Evolutionary conservation across 2,888 invertebrate genomes (phyloP).

Genomic region (Bellardia bayeri): DNA sequence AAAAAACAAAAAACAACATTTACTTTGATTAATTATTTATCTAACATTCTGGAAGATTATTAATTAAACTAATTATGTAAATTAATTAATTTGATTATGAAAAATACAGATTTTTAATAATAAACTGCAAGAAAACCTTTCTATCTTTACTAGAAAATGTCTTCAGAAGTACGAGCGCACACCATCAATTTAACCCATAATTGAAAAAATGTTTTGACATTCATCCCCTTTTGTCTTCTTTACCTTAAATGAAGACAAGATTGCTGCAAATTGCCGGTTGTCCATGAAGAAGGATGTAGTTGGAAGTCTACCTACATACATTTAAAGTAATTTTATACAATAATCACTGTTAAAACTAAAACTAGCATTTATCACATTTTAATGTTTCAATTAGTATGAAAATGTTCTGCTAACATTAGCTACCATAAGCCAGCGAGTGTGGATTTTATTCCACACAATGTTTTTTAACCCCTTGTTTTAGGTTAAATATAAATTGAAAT

Average conservation of each 20-base stretch:
- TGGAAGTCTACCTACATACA: conserved; percentile 28
- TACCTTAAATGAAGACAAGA: conserved; percentile 26
- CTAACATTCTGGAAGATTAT: conserved; percentile 44
- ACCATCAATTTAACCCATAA: conserved; percentile 42
- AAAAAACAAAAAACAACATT: neutral
- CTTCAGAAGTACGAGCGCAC: neutral
- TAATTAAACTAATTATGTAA: conserved; percentile 50
- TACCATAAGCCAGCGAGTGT: neutral
- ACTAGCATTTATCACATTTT: conserved; percentile 83
- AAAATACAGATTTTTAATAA: conserved; percentile 12
- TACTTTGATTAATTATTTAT: conserved; percentile 68
- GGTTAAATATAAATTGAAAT: conserved; percentile 53
- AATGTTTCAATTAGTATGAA: conserved; percentile 82
- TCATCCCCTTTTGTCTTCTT: conserved; percentile 47
- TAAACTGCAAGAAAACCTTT: neutral
- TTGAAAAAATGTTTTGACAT: conserved; percentile 55
- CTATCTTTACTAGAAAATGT: neutral
- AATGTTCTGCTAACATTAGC: conserved; percentile 71
- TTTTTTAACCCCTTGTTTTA: conserved; percentile 62
- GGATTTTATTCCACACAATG: neutral
- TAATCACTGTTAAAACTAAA: conserved; percentile 71
- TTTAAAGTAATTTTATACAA: conserved; percentile 70
- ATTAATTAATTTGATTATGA: conserved; percentile 71
- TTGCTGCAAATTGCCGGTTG: conserved; percentile 28
- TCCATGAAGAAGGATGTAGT: neutral